A percentile compares a stretch with the other conserved stretches of the same genome.
Evolutionary conservation across 2,888 invertebrate genomes (phyloP).

Genomic region (Monoplex corrugatus): DNA sequence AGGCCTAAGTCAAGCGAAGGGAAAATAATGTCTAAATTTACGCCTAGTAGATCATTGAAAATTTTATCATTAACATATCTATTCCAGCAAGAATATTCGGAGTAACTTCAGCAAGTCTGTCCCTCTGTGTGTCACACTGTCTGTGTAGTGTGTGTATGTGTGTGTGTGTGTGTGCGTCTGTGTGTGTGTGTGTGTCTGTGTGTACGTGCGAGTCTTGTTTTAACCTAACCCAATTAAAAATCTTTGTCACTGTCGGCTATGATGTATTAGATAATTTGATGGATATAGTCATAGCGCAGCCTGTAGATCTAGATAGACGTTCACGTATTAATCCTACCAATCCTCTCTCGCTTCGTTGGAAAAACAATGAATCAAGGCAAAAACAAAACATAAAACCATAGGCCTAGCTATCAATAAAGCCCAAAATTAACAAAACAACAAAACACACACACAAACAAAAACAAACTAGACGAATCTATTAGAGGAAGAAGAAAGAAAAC

Average conservation of each 20-base stretch:
- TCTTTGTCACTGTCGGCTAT: neutral
- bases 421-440: too few species aligned
- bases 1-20: neutral
- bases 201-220: neutral
- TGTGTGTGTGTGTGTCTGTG: neutral
- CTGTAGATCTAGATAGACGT: neutral
- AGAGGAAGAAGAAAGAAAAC: too few species aligned
- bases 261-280: neutral
- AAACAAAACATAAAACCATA: neutral
- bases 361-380: neutral
- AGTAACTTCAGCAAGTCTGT: too few species aligned
- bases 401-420: too few species aligned
- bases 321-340: neutral
- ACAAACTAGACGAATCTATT: too few species aligned
- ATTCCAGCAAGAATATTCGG: too few species aligned
- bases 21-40: neutral
- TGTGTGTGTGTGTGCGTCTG: constrained; percentile 2
- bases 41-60: neutral
- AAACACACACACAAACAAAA: too few species aligned
- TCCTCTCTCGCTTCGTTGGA: neutral
- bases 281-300: too few species aligned
- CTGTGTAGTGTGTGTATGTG: neutral
- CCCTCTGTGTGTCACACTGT: neutral
- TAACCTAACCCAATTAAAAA: neutral
- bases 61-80: too few species aligned